Evolutionary conservation across 2,888 invertebrate genomes (phyloP).

Genomic region (Auanema freiburgensis): DNA sequence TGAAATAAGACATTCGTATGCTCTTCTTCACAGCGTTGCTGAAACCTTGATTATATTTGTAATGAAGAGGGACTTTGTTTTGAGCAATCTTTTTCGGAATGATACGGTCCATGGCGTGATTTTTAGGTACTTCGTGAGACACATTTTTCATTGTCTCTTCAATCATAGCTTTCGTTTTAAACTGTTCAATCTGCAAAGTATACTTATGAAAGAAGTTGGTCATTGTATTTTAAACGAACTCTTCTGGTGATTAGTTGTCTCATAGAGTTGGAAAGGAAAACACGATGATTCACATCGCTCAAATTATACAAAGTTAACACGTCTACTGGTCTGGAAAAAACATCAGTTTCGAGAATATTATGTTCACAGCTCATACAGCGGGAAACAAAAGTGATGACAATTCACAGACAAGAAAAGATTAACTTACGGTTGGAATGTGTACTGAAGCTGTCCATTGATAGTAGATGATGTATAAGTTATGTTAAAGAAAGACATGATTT

Average conservation of each 20-base stretch:
- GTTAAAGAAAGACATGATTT: constrained; percentile 12
- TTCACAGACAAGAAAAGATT: constrained; percentile 2
- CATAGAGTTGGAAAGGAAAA: constrained; percentile 73
- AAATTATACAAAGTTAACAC: constrained; percentile 70
- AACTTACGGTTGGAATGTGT: constrained; percentile 75
- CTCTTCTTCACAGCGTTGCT: constrained; percentile 39
- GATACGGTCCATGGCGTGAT: background rate
- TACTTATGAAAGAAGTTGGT: constrained; percentile 7
- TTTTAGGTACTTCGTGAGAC: background rate
- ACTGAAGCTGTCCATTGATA: constrained; percentile 62
- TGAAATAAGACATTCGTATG: constrained; percentile 20
- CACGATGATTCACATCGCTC: constrained; percentile 24
- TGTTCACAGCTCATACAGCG: too few relatives aligned
- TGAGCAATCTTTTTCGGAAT: background rate
- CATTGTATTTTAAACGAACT: constrained; percentile 11
- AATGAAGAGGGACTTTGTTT: constrained; percentile 5
- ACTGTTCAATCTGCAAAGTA: constrained; percentile 6
- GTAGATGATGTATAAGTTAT: constrained; percentile 29
- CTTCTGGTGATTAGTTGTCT: constrained; percentile 77
- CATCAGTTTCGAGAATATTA: too few relatives aligned
- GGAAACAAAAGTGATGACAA: background rate
- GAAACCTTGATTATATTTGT: constrained; percentile 14
- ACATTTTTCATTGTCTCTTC: background rate
- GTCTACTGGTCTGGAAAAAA: constrained; percentile 74
- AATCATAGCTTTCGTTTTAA: too few relatives aligned